Base-by-base conservation (phyloP, 1,140 invertebrate genomes). In the Himalopsyche phryganea region DNA sequence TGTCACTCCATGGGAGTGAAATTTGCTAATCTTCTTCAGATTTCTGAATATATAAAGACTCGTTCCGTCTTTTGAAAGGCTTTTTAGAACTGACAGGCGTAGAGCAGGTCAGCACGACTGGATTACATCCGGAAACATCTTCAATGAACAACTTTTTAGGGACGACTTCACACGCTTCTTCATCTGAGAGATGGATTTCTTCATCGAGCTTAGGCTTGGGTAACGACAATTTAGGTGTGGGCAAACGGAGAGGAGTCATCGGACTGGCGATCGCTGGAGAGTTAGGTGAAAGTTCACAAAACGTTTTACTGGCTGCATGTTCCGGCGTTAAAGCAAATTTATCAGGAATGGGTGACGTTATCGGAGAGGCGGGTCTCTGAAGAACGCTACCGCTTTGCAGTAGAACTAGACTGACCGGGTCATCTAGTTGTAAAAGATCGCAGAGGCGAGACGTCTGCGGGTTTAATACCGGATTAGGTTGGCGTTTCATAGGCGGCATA, bases 361-460 rank as follows among this genome's bases (percentile, higher is more conserved):
- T 67, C 5, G 46, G 47, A 1, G 50, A 47, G 2, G 17, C 32
- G 9, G 23, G 23, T 5, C 23, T 5, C 23, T 28, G 23, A 5
- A 28, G 9, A 3, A 45, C 42, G 28, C 33, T 57, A 17, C 74
- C 69, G 23, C 67, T 66, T 38, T 71, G 68, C 4, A 80, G 64
- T 58, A 80, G 51, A 4, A 80, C 69, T 20, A 86, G 67, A 14
- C 71, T 73, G 5, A 84, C 68, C 1, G 92, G 91, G 80, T 95
- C 90, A 60, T 86, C 85, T 10, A 95, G 81, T 6, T 83, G 81
- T 13, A 98, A 72, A 68, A 79, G 85, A n/a, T 87, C 79, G 77
- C 94, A 97, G 49, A 98, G 84, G 36, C 81, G 68, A 6, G 80
- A 81, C 5, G 92, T 95, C 72, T 97, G 94, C 13, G 87, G 82